Evolutionary conservation across 1,140 invertebrate species (phyloP), one percentile per base, ranked within the genome.

Genomic region (Camponotus vicinus): DNA sequence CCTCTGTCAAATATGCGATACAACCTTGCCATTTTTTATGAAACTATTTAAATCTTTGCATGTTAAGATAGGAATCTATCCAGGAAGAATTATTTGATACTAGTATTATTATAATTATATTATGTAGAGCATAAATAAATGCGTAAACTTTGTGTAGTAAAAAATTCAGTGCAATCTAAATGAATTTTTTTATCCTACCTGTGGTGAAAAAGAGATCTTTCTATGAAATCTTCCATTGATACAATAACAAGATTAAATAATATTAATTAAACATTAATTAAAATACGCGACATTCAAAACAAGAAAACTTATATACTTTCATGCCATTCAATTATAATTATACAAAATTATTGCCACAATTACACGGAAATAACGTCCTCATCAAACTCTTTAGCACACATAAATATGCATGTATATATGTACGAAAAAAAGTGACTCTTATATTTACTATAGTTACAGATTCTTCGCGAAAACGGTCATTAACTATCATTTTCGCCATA

Each of bases 401-500:
- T 27, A 27, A 27, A 27, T 27, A 27, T 42, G 18, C 66, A 69
- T 21, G 21, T 21, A 40, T 40, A 11, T 69, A 18, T 11, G 1
- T 64, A 15, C 3, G 11, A 9, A 15, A 18, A 64, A 64, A 34
- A 34, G 34, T 4, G 34, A 13, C 4, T 2, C 9, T 52, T 52
- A 18, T 1, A 52, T 52, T 52, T 52, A 5, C 57, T 70, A 21
- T 45, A 3, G 7, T 82, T 80, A 42, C 1, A 27, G 13, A 21
- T 57, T n/a, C 27, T 6, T 34, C 18, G 45, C 27, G 21, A 6
- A 13, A 32, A 73, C 11, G 7, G 11, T 34, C 4, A 73, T 82
- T 73, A 82, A 45, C 55, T 8, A 61, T 73, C 11, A 73, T 45
- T 59, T 83, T 83, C 55, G 40, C 27, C 40, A 13, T 83, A 83